A percentile compares a stretch with the other conserved stretches of the same genome.
Conservation (phyloP, 1,140 invertebrate genomes). For the Holcopasites calliopsidis region DNA sequence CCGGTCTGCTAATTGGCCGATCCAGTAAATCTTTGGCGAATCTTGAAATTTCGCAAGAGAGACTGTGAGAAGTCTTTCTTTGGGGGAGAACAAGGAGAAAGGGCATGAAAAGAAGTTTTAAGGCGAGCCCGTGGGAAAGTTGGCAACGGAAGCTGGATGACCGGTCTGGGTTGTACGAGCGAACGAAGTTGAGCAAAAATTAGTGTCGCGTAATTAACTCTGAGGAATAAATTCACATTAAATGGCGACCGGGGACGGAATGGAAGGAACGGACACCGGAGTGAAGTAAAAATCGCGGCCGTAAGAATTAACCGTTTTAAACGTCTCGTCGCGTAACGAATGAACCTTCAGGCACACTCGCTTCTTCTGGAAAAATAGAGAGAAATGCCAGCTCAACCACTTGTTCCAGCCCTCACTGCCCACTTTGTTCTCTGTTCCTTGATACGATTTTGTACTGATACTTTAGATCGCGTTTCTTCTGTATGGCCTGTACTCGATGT, state of each 20-base stretch:
- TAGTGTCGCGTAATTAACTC: conserved; percentile 78
- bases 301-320: conserved; percentile 75
- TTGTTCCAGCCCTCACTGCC: not conserved
- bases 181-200: conserved; percentile 74
- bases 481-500: no score
- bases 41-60: conserved; percentile 47
- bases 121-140: conserved; percentile 53
- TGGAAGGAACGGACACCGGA: conserved; percentile 45
- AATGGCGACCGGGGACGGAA: conserved; percentile 44
- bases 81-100: not conserved
- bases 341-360: conserved; percentile 69
- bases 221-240: conserved; percentile 76
- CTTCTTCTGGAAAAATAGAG: conserved; percentile 35
- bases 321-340: conserved; percentile 67
- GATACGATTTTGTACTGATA: not conserved
- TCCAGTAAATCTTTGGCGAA: conserved; percentile 51
- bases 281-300: conserved; percentile 64
- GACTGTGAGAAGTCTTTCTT: conserved; percentile 18
- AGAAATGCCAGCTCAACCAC: not conserved
- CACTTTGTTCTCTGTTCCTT: not conserved
- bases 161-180: conserved; percentile 62
- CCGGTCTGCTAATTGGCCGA: conserved; percentile 46
- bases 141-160: conserved; percentile 61
- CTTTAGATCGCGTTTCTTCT: not conserved
- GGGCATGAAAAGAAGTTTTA: conserved; percentile 35